Conservation (phyloP, 2,113 vertebrate species). For the Typhlomys cinereus region DNA sequence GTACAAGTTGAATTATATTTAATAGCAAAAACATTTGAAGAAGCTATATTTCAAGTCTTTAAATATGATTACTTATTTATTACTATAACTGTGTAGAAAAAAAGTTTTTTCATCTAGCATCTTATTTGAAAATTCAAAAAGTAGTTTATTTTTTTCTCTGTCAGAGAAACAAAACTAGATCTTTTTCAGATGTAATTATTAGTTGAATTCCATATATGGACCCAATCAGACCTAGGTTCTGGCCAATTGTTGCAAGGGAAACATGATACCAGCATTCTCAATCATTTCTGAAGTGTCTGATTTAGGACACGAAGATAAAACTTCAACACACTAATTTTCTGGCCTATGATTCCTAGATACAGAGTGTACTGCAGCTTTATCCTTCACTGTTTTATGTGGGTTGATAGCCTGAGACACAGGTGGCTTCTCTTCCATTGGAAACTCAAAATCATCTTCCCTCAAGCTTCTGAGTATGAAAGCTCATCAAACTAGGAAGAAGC, state of each 20-base stretch:
- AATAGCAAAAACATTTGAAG: background rate
- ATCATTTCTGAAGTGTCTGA: background rate
- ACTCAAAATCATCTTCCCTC: background rate
- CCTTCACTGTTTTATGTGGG: background rate
- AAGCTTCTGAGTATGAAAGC: background rate
- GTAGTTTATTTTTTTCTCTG: background rate
- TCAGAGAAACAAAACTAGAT: background rate
- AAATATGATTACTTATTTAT: slow-evolving; percentile 39
- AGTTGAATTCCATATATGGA: background rate
- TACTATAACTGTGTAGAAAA: background rate
- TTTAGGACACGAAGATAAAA: background rate
- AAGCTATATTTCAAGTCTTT: background rate
- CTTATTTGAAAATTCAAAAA: background rate
- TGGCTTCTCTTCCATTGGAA: background rate
- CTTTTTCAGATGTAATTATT: background rate
- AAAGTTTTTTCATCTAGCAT: background rate
- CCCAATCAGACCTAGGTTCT: background rate
- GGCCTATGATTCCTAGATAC: background rate
- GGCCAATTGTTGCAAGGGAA: background rate
- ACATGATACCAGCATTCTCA: no score
- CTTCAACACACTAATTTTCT: background rate
- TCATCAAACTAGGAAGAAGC: background rate
- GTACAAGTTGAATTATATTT: background rate
- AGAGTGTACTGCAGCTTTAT: background rate
- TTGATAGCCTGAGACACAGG: background rate